These are phyloP conservation scores for Gymnothorax javanicus DNA, from an alignment of 2,797 vertebrate species.

Conservation along the genomic window DNA sequence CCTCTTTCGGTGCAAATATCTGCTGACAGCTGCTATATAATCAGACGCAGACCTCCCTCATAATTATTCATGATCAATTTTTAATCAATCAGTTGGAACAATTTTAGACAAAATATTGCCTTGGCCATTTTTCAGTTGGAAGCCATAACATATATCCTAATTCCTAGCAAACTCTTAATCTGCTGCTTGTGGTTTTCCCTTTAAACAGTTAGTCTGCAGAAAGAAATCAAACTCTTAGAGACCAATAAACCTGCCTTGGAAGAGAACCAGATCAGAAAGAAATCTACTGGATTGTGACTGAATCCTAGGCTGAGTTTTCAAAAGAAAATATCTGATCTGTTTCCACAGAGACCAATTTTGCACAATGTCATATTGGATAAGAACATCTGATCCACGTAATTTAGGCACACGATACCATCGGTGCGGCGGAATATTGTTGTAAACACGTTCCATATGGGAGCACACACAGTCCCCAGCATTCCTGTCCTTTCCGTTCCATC, in stretches of 20 bases:
- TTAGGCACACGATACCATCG: slow-evolving; percentile 60
- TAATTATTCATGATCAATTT: slow-evolving; percentile 15
- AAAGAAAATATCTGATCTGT: slow-evolving; percentile 22
- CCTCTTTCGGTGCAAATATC: neutral
- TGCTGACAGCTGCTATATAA: neutral
- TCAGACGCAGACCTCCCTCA: neutral
- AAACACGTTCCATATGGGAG: slow-evolving; percentile 70
- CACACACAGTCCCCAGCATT: slow-evolving; percentile 29
- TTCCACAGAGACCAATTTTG: slow-evolving; percentile 13
- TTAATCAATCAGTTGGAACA: slow-evolving; percentile 9
- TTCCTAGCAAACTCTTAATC: neutral
- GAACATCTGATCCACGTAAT: slow-evolving; percentile 49
- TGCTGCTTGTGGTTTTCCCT: neutral
- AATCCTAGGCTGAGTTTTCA: slow-evolving; percentile 1
- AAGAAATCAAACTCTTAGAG: neutral
- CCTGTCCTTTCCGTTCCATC: neutral
- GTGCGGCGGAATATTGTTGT: slow-evolving; percentile 47
- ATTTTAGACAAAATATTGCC: neutral
- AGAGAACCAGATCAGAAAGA: neutral
- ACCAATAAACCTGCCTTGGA: neutral
- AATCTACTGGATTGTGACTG: neutral
- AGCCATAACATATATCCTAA: neutral
- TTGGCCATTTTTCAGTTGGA: neutral
- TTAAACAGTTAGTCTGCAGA: neutral
- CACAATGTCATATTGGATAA: slow-evolving; percentile 40